Evolutionary conservation across 2,113 vertebrate species (phyloP).

Genomic region (Hippocampus guttulatus): DNA sequence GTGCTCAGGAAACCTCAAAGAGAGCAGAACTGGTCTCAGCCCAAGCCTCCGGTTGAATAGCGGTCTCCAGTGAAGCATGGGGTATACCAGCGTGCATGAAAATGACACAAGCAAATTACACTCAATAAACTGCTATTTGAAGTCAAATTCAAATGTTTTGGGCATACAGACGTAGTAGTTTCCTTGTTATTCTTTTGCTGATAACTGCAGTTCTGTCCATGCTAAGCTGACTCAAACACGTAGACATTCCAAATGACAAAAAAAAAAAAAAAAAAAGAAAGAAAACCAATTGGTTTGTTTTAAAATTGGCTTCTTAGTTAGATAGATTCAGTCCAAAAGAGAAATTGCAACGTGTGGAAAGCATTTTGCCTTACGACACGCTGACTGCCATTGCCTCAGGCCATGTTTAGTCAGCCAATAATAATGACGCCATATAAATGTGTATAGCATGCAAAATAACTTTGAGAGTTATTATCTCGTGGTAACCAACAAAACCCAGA

Average conservation of each 20-base stretch:
- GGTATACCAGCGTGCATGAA: conserved; percentile 16
- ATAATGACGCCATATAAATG: conserved; percentile 33
- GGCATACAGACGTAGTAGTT: background rate
- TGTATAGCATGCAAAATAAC: conserved; percentile 34
- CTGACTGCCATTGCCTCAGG: conserved; percentile 21
- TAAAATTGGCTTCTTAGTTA: conserved; percentile 1
- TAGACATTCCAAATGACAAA: background rate
- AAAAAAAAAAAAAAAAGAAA: background rate
- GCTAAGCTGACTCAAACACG: background rate
- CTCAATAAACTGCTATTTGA: conserved; percentile 30
- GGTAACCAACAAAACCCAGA: conserved; percentile 25
- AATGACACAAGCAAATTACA: conserved; percentile 40
- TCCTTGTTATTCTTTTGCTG: background rate
- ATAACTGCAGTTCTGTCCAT: background rate
- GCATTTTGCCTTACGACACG: conserved; percentile 19
- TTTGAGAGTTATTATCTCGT: conserved; percentile 27
- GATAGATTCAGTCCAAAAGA: conserved; percentile 14
- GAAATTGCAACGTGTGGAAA: conserved; percentile 6
- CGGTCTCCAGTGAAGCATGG: conserved; percentile 31
- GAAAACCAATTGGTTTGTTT: background rate
- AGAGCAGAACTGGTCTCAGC: conserved; percentile 26
- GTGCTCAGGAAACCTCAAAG: conserved; percentile 28
- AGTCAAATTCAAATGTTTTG: conserved; percentile 14
- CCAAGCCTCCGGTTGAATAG: conserved; percentile 22
- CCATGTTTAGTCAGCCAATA: conserved; percentile 21